phyloP scores from a whole-genome alignment of 2,888 invertebrate species.

The Eupithecia pulchellata region DNA sequence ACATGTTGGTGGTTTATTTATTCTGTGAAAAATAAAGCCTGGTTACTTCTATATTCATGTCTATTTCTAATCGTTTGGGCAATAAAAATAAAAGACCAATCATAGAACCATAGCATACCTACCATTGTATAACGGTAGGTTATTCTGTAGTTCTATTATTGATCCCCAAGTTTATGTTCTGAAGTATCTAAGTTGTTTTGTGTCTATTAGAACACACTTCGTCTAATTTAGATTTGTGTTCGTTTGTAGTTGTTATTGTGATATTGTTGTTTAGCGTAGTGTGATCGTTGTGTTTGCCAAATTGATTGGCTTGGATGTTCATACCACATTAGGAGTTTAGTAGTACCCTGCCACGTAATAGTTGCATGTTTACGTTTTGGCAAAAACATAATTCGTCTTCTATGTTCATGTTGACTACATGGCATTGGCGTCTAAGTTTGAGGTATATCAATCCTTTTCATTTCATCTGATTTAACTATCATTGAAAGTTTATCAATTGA shows the following conservation, averaged over 20 bases:
- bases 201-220: not conserved
- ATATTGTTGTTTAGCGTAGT: not conserved
- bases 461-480: not conserved
- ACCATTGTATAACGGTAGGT: not conserved
- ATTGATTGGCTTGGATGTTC: not conserved
- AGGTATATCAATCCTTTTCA: not conserved
- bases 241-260: not conserved
- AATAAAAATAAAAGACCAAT: not conserved
- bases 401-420: not conserved
- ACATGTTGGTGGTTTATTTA: constrained; percentile 90
- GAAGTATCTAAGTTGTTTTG: not conserved
- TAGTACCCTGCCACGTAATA: not conserved
- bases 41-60: constrained; percentile 11
- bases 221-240: not conserved
- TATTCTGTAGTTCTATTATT: too few relatives aligned
- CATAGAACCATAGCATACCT: not conserved
- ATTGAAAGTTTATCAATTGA: not conserved
- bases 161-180: not conserved
- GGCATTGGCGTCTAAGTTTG: not conserved
- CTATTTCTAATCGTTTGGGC: not conserved
- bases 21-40: constrained; percentile 65
- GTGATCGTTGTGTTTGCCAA: not conserved
- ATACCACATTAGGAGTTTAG: not conserved
- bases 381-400: not conserved
- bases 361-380: not conserved